phyloP scores from a whole-genome alignment of 1,140 invertebrate species.

The Whitmania pigra region DNA sequence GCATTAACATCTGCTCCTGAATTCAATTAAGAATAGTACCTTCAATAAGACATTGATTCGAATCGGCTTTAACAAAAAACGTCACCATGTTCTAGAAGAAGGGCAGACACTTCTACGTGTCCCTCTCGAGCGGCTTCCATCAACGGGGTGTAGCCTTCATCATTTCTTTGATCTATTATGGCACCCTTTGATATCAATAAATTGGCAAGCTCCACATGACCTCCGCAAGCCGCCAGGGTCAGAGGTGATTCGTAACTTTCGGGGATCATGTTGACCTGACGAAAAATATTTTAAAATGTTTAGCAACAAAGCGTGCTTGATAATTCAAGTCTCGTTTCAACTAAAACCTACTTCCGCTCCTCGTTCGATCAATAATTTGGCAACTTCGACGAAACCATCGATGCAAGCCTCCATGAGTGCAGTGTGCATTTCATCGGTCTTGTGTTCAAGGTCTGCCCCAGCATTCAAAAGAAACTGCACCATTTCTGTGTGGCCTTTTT shows the following conservation, averaged over 20 bases:
- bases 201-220: slow-evolving; percentile 84
- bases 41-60: background rate
- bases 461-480: slow-evolving; percentile 47
- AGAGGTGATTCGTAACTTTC: slow-evolving; percentile 98
- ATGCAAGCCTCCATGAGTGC: slow-evolving; percentile 98
- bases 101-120: slow-evolving; percentile 92
- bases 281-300: slow-evolving; percentile 15
- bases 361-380: slow-evolving; percentile 42
- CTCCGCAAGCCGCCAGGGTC: slow-evolving; percentile 91
- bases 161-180: slow-evolving; percentile 96
- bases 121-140: slow-evolving; percentile 92
- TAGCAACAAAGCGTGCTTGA: background rate
- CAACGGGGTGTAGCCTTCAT: slow-evolving; percentile 98
- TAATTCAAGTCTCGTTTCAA: background rate
- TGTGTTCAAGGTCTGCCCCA: slow-evolving; percentile 63
- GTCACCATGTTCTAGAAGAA: slow-evolving; percentile 73
- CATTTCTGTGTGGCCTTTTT: slow-evolving; percentile 86
- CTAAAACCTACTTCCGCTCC: slow-evolving; percentile 89
- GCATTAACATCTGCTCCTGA: slow-evolving; percentile 87
- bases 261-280: slow-evolving; percentile 87
- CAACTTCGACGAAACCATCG: slow-evolving; percentile 73
- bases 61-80: background rate
- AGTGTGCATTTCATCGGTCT: slow-evolving; percentile 98
- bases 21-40: slow-evolving; percentile 4
- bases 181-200: slow-evolving; percentile 87